phyloP scores from a whole-genome alignment of 2,797 vertebrate genomes.

The Rhodeus uyekii region DNA sequence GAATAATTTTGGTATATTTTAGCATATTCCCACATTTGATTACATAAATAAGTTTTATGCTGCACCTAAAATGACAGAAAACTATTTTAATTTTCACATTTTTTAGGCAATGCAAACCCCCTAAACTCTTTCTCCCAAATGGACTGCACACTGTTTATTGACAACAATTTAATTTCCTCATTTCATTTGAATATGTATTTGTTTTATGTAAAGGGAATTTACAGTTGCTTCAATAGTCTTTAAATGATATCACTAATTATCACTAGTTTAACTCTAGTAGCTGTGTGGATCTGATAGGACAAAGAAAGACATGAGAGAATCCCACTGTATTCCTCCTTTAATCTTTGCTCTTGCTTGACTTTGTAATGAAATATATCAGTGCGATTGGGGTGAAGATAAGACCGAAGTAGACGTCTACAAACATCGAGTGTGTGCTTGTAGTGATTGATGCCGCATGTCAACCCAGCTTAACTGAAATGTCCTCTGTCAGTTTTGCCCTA shows the following conservation, averaged over 20 bases:
- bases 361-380: constrained; percentile 39
- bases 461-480: constrained; percentile 53
- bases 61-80: background rate
- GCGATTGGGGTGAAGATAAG: constrained; percentile 20
- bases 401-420: background rate
- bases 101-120: background rate
- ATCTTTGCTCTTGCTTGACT: constrained; percentile 28
- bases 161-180: background rate
- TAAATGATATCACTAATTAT: background rate
- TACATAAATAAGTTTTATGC: background rate
- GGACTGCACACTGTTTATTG: background rate
- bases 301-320: constrained; percentile 17
- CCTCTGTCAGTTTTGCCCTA: constrained; percentile 40
- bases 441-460: constrained; percentile 50
- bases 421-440: background rate
- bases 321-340: constrained; percentile 35
- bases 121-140: background rate
- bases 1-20: background rate
- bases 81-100: background rate
- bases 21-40: background rate
- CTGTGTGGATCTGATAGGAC: background rate
- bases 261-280: constrained; percentile 1
- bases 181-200: background rate
- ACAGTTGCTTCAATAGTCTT: background rate
- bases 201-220: background rate